phyloP scores from a whole-genome alignment of 2,113 vertebrate species.

The Phrynocephalus versicolor region DNA sequence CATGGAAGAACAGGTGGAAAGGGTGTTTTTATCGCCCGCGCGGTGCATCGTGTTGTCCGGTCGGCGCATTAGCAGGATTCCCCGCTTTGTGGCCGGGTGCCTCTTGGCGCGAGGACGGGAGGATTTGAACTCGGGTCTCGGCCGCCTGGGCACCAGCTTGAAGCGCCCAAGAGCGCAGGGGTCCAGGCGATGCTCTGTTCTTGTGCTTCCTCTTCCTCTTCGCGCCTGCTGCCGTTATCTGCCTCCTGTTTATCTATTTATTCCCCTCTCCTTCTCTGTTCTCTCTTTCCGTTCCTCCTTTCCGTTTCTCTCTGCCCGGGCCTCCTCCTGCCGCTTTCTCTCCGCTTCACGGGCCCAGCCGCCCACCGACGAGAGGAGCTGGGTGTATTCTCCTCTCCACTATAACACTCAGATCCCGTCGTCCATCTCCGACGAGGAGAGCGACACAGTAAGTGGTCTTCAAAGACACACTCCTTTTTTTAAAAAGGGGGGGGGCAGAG shows the following conservation, averaged over 20 bases:
- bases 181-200: neutral
- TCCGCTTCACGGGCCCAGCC: slow-evolving; percentile 84
- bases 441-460: slow-evolving; percentile 94
- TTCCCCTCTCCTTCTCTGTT: neutral
- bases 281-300: neutral
- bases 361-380: slow-evolving; percentile 96
- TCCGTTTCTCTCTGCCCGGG: slow-evolving; percentile 16
- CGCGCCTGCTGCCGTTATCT: slow-evolving; percentile 44
- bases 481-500: too few relatives aligned
- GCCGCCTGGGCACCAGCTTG: too few relatives aligned
- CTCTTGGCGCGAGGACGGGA: too few relatives aligned
- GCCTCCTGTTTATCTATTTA: neutral
- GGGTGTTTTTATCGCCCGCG: too few relatives aligned
- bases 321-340: slow-evolving; percentile 75
- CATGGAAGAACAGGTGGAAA: too few relatives aligned
- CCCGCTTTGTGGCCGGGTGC: too few relatives aligned
- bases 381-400: slow-evolving; percentile 99
- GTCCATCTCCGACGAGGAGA: slow-evolving; percentile 93
- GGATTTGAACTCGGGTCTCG: too few relatives aligned
- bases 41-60: too few relatives aligned
- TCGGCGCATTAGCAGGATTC: too few relatives aligned
- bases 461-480: neutral
- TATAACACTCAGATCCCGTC: slow-evolving; percentile 89
- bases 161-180: too few relatives aligned
- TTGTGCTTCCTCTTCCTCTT: neutral